Evolutionary conservation across 2,797 vertebrate genomes (phyloP), one percentile per base, ranked within the genome.

Genomic region (Sparus aurata): DNA sequence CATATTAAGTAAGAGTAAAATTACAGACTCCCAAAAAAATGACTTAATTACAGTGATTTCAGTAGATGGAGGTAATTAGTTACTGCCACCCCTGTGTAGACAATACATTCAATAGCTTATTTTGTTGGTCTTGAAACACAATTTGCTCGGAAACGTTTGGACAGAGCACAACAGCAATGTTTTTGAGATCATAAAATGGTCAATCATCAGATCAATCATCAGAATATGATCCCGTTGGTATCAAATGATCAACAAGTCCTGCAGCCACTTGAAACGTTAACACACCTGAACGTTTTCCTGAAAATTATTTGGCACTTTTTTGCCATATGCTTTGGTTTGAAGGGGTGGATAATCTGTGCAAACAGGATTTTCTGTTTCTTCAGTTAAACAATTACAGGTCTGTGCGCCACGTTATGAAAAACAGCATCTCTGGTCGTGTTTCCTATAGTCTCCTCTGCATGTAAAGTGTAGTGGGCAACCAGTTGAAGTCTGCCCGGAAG

Each of bases 401-500:
- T 80, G 66, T 65, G 18, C 22, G 63, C 52, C 54, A 12, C n/a
- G 3, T 6, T 23, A 22, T 34, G 18, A 30, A 66, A 69, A 79
- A 58, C 18, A 54, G 22, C 15, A 50, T 38, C 27, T 67, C 71
- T 27, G 12, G 20, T 17, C 27, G 13, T 8, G 66, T 70, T 67
- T 58, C 61, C 52, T 22, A 38, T 12, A 10, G 15, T 53, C 45
- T 45, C 16, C 67, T 30, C 47, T 58, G 63, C 73, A 41, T 73
- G 69, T 68, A 65, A 71, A 78, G 49, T 54, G 22, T 55, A 80
- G 49, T 84, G 64, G 78, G 60, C 80, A 23, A 45, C 73, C 17
- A 25, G 70, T 50, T 38, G n/a, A 77, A 69, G 75, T 73, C 79
- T 81, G 84, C 61, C 67, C 78, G 55, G 69, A 82, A 82, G 83